phyloP scores from a whole-genome alignment of 1,140 invertebrate species.

The Neelides sp. region DNA sequence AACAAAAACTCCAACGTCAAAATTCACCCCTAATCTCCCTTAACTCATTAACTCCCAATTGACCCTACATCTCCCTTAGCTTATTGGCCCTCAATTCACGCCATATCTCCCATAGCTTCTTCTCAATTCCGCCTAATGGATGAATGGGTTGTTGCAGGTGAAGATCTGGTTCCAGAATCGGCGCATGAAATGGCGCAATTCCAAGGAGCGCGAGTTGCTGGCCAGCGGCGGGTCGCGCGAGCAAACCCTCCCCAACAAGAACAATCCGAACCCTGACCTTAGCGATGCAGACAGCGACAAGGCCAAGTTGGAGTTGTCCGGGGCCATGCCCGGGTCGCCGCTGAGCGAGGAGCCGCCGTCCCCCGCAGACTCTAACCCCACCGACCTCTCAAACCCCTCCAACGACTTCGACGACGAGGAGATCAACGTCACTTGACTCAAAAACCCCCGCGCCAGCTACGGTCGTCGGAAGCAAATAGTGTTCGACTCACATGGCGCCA shows the following conservation, averaged over 20 bases:
- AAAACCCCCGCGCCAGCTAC: no score
- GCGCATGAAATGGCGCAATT: slow-evolving; percentile 94
- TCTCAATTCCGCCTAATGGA: slow-evolving; percentile 16
- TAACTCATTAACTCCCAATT: slow-evolving; percentile 34
- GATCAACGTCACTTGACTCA: no score
- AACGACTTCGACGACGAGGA: no score
- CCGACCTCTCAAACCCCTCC: no score
- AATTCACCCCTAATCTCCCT: slow-evolving; percentile 23
- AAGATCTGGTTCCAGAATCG: slow-evolving; percentile 96
- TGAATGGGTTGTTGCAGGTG: slow-evolving; percentile 50
- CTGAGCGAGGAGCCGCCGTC: no score
- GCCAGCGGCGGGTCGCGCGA: slow-evolving; percentile 83
- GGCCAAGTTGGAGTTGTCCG: slow-evolving; percentile 46
- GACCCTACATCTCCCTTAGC: slow-evolving; percentile 26
- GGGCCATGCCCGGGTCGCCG: no score
- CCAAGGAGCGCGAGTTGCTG: slow-evolving; percentile 86
- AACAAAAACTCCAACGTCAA: slow-evolving; percentile 9
- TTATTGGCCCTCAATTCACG: slow-evolving; percentile 26
- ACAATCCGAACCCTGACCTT: slow-evolving; percentile 90
- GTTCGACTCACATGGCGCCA: no score
- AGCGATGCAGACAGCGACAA: slow-evolving; percentile 75
- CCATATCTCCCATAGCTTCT: slow-evolving; percentile 28
- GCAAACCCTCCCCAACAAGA: slow-evolving; percentile 89
- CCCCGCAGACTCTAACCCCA: no score
- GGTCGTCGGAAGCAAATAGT: no score